Conservation (phyloP, 1,140 invertebrate genomes). For the Chironomus tepperi region DNA sequence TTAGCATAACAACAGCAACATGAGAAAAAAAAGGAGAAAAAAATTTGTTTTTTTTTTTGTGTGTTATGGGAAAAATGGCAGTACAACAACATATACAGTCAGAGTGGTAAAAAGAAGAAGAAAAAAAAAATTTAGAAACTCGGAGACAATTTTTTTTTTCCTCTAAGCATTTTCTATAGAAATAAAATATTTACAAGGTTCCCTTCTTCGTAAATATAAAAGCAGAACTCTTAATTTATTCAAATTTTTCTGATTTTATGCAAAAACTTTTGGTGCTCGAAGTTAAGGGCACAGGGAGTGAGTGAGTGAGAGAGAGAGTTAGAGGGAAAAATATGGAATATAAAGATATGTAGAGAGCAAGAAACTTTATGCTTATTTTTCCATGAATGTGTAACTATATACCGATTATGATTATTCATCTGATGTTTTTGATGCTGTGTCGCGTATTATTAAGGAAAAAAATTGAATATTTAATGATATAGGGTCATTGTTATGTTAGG, state of each 20-base stretch:
- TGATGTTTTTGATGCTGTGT: neutral
- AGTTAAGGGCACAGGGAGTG: neutral
- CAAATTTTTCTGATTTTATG: slow-evolving; percentile 14
- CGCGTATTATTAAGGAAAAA: neutral
- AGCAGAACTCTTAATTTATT: slow-evolving; percentile 2
- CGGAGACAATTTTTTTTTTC: neutral
- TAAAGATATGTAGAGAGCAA: too few relatives aligned
- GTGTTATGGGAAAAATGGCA: neutral
- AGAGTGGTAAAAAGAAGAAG: too few relatives aligned
- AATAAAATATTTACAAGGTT: slow-evolving; percentile 14
- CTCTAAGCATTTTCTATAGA: neutral
- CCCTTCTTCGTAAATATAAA: neutral
- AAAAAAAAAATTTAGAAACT: too few relatives aligned
- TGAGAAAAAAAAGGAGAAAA: neutral
- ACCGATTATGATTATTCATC: slow-evolving; percentile 13
- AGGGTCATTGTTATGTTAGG: too few relatives aligned
- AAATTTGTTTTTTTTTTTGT: neutral
- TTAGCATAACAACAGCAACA: slow-evolving; percentile 8
- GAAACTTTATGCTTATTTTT: neutral
- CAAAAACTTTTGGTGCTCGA: neutral
- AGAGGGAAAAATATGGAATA: too few relatives aligned
- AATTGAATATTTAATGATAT: neutral
- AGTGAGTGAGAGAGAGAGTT: neutral
- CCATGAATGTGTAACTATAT: slow-evolving; percentile 13
- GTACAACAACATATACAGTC: neutral